Conservation (phyloP, 2,888 invertebrate species). For the Cephus nigrinus region DNA sequence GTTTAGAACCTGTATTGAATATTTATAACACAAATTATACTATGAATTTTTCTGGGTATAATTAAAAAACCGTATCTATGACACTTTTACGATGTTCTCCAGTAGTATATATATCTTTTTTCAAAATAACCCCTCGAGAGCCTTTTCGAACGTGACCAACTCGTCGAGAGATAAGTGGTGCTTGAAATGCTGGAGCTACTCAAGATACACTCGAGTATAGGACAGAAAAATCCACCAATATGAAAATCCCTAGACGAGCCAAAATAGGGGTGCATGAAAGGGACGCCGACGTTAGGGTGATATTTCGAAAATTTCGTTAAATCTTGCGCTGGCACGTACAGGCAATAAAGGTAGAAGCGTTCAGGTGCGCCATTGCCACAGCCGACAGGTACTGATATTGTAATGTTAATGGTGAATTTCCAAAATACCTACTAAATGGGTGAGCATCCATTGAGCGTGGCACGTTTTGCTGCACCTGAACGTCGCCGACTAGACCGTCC, state of each 20-base stretch:
- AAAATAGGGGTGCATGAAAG: constrained; percentile 12
- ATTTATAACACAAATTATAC: neutral
- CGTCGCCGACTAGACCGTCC: neutral
- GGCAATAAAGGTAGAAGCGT: constrained; percentile 43
- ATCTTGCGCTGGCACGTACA: constrained; percentile 64
- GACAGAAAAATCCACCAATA: neutral
- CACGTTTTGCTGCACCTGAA: constrained; percentile 48
- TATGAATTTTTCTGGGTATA: neutral
- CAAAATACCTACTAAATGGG: constrained; percentile 54
- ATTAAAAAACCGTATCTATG: neutral
- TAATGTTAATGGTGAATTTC: constrained; percentile 58
- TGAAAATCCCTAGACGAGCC: neutral
- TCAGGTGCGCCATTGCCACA: constrained; percentile 6
- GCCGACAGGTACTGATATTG: constrained; percentile 56
- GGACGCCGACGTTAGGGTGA: constrained; percentile 29
- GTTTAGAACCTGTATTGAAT: neutral
- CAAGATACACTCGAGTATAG: neutral
- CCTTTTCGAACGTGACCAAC: neutral
- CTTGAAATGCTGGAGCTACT: neutral
- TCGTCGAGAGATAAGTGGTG: neutral
- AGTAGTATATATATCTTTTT: neutral
- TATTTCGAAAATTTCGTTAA: constrained; percentile 57
- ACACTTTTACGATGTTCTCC: neutral
- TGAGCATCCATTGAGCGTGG: constrained; percentile 52
- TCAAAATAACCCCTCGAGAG: neutral